phyloP scores from a whole-genome alignment of 2,113 vertebrate species.

The Megaleporinus macrocephalus region DNA sequence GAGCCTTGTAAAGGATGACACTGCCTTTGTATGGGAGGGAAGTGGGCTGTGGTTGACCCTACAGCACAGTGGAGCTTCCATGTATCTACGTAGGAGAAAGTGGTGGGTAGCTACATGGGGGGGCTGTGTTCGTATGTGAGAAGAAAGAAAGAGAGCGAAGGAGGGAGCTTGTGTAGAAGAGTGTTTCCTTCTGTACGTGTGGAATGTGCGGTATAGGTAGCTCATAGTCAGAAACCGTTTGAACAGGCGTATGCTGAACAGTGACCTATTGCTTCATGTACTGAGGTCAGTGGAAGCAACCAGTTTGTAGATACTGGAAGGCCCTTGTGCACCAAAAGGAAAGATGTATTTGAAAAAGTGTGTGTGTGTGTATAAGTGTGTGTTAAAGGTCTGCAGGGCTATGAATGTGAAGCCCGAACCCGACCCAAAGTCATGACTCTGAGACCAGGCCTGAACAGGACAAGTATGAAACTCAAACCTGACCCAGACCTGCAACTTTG shows the following conservation, averaged over 20 bases:
- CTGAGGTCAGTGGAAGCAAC: conserved; percentile 33
- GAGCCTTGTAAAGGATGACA: conserved; percentile 29
- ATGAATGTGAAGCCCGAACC: no score
- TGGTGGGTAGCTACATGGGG: conserved; percentile 43
- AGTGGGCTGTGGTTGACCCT: conserved; percentile 9
- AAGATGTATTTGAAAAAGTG: neutral
- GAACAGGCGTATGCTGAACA: neutral
- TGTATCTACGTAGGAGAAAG: conserved; percentile 63
- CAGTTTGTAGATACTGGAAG: conserved; percentile 32
- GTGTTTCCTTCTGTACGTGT: conserved; percentile 12
- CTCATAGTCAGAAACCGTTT: neutral
- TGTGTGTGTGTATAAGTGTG: no score
- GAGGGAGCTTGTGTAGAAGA: conserved; percentile 48
- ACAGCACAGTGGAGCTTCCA: conserved; percentile 24
- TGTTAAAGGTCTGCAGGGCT: no score
- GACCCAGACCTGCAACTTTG: no score
- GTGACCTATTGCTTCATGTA: conserved; percentile 41
- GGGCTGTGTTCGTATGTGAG: conserved; percentile 29
- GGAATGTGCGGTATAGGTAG: conserved; percentile 26
- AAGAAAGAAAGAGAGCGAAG: conserved; percentile 43
- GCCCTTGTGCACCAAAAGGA: conserved; percentile 22
- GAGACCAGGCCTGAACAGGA: no score
- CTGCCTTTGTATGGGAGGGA: neutral
- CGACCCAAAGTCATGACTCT: no score
- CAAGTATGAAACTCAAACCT: no score